Evolutionary conservation across 2,888 invertebrate genomes (phyloP).

Genomic region (Caenorhabditis auriculariae): DNA sequence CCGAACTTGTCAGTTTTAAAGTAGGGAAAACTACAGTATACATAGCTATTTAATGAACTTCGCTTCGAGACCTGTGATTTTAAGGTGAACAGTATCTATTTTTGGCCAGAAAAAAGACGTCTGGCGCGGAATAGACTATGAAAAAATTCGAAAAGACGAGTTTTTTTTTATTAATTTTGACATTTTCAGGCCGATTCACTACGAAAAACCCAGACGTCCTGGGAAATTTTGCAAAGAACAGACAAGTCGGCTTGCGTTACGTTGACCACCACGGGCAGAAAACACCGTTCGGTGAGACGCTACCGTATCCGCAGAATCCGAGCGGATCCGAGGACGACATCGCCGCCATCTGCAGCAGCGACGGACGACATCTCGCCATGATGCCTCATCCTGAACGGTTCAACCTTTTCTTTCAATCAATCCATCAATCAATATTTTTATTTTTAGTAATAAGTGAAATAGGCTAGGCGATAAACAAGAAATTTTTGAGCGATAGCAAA

Average conservation of each 20-base stretch:
- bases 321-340: constrained; percentile 80
- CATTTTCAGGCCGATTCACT: constrained; percentile 66
- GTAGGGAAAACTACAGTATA: too few relatives aligned
- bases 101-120: too few relatives aligned
- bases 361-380: constrained; percentile 92
- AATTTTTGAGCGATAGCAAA: too few relatives aligned
- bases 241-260: constrained; percentile 79
- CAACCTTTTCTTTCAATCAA: too few relatives aligned
- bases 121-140: too few relatives aligned
- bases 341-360: constrained; percentile 83
- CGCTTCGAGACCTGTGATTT: too few relatives aligned
- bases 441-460: too few relatives aligned
- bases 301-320: constrained; percentile 86
- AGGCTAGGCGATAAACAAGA: too few relatives aligned
- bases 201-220: constrained; percentile 66
- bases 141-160: neutral
- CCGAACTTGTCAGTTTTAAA: too few relatives aligned
- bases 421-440: too few relatives aligned
- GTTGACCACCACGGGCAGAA: constrained; percentile 78
- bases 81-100: too few relatives aligned
- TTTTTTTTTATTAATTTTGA: constrained; percentile 2
- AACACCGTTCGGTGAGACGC: constrained; percentile 67
- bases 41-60: too few relatives aligned
- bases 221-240: constrained; percentile 64
- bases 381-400: constrained; percentile 95